Evolutionary conservation across 1,140 invertebrate species (phyloP).

Genomic region (Bombus sibiricus): DNA sequence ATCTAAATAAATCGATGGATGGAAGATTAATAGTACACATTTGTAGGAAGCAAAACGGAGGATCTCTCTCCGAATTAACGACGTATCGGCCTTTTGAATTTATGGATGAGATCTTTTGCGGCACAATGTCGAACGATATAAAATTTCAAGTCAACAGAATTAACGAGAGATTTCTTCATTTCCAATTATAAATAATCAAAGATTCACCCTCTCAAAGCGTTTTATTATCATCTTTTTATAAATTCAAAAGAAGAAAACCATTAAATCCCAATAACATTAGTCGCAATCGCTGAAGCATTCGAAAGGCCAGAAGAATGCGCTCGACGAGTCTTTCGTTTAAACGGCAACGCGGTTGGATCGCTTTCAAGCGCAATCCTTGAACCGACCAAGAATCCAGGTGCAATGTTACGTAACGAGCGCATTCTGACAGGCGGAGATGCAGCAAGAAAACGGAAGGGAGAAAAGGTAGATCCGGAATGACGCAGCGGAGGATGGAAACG

Average conservation of each 20-base stretch:
- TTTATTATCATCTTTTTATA: neutral
- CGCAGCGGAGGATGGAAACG: constrained; percentile 9
- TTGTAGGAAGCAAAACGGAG: neutral
- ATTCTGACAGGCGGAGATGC: constrained; percentile 2
- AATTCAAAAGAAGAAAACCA: neutral
- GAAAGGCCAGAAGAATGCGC: too few species aligned
- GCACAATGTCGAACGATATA: neutral
- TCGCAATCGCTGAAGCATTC: too few species aligned
- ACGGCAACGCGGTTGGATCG: neutral
- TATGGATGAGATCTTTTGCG: neutral
- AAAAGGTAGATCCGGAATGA: neutral
- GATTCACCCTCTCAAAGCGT: neutral
- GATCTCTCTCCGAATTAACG: neutral
- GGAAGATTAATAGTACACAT: neutral
- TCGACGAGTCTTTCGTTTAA: neutral
- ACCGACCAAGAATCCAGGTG: neutral
- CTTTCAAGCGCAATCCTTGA: neutral
- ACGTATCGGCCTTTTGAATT: neutral
- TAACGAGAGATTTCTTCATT: neutral
- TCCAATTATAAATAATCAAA: neutral
- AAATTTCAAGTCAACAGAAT: neutral
- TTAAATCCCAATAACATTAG: neutral
- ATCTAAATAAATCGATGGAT: neutral
- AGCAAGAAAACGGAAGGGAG: neutral
- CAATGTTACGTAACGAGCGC: constrained; percentile 17